Conservation (phyloP, 2,113 vertebrate genomes). For the zebrafish (Danio rerio) region DNA sequence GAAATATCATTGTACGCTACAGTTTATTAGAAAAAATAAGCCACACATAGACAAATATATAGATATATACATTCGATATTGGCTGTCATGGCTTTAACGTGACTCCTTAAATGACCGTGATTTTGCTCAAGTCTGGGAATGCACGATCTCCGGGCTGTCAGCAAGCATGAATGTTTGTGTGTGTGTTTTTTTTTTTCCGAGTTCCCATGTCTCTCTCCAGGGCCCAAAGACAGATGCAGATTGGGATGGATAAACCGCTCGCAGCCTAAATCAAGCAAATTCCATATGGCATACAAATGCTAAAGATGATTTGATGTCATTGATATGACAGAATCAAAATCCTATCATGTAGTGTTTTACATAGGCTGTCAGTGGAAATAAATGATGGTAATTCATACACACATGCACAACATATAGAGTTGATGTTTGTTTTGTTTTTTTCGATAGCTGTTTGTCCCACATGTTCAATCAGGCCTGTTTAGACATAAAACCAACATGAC, state of each 20-base stretch:
- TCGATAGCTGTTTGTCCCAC: background rate
- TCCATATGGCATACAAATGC: slow-evolving; percentile 32
- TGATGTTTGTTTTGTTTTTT: background rate
- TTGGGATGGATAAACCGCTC: background rate
- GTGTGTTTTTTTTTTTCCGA: slow-evolving; percentile 30
- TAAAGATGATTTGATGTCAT: slow-evolving; percentile 24
- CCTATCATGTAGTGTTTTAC: slow-evolving; percentile 4
- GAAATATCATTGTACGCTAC: background rate
- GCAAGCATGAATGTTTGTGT: slow-evolving; percentile 33
- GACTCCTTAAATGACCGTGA: slow-evolving; percentile 16
- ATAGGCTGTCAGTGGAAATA: background rate
- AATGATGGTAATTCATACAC: slow-evolving; percentile 10
- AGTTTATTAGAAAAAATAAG: background rate
- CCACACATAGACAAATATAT: background rate
- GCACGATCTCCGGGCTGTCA: slow-evolving; percentile 29
- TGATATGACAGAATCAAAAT: slow-evolving; percentile 23
- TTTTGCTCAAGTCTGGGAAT: slow-evolving; percentile 15
- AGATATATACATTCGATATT: background rate
- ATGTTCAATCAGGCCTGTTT: slow-evolving; percentile 31
- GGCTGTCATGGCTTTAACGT: slow-evolving; percentile 9
- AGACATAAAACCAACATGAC: slow-evolving; percentile 19
- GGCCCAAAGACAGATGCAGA: slow-evolving; percentile 21
- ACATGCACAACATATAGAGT: slow-evolving; percentile 13
- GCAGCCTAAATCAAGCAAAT: slow-evolving; percentile 18
- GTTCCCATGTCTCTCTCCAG: slow-evolving; percentile 38